Evolutionary conservation across 2,797 vertebrate genomes (phyloP).

Genomic region (Threskiornis aethiopicus): DNA sequence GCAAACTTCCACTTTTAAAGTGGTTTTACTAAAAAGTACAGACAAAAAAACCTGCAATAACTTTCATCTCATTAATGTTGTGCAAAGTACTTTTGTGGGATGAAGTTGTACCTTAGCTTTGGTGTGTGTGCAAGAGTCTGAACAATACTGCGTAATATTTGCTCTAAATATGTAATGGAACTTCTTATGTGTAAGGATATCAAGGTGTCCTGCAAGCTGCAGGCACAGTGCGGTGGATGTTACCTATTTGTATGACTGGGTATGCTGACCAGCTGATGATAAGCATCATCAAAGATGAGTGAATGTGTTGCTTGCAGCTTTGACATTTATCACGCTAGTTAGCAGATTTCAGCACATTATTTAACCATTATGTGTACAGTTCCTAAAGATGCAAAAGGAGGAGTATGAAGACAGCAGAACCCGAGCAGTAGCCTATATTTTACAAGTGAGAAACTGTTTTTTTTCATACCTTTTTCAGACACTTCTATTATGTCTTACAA

Average conservation of each 20-base stretch:
- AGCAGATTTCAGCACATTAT: not conserved
- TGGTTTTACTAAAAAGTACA: not conserved
- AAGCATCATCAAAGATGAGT: not conserved
- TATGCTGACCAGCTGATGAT: not conserved
- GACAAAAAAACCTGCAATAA: not conserved
- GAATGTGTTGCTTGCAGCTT: not conserved
- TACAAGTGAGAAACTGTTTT: not conserved
- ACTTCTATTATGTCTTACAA: not conserved
- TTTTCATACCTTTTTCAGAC: not conserved
- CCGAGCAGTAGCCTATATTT: not conserved
- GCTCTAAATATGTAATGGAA: not conserved
- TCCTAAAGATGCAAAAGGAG: not conserved
- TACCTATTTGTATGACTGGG: not conserved
- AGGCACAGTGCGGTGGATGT: not conserved
- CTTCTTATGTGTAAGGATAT: not conserved
- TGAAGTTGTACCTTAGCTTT: not conserved
- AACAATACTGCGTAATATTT: not conserved
- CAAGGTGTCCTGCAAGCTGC: not conserved
- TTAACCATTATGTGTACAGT: rapidly evolving
- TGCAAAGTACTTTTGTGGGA: not conserved
- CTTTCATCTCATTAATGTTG: not conserved
- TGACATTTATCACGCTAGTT: not conserved
- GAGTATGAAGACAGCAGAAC: not conserved
- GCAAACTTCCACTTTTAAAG: not conserved
- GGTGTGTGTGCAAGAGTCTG: not conserved